Conservation (phyloP, 1,140 invertebrate species). For the Laupala kohalensis region DNA sequence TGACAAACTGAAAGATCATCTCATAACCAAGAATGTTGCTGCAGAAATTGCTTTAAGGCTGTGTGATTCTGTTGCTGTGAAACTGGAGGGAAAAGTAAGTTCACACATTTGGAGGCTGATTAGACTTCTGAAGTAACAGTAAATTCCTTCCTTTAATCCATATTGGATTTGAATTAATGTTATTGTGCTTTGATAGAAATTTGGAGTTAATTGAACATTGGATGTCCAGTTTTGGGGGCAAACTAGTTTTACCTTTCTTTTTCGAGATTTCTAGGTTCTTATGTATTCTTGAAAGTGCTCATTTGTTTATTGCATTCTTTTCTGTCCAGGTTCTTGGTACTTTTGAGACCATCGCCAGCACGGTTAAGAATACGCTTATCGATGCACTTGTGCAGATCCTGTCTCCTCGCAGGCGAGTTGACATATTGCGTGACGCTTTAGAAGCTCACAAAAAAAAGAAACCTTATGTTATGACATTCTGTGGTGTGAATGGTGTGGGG, state of each 20-base stretch:
- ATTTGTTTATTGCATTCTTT: neutral
- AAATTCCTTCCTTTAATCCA: neutral
- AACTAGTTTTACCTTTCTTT: neutral
- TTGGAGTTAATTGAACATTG: neutral
- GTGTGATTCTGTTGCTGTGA: constrained; percentile 85
- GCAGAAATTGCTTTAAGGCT: constrained; percentile 87
- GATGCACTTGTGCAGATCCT: constrained; percentile 83
- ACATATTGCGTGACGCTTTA: constrained; percentile 91
- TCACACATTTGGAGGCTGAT: neutral
- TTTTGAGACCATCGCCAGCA: constrained; percentile 77
- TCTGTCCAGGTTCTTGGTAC: constrained; percentile 56
- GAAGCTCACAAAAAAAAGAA: constrained; percentile 66
- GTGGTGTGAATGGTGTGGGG: constrained; percentile 98
- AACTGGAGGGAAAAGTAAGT: constrained; percentile 81
- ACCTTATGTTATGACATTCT: constrained; percentile 96
- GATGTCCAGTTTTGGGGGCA: neutral
- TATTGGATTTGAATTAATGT: too few relatives aligned
- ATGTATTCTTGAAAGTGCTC: neutral
- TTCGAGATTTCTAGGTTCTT: neutral
- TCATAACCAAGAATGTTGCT: constrained; percentile 97
- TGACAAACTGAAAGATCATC: constrained; percentile 91
- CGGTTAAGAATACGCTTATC: constrained; percentile 66
- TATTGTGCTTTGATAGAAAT: neutral
- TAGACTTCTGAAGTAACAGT: neutral
- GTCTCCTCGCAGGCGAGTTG: constrained; percentile 85